These are phyloP conservation scores for Zaprionus tsacasi DNA, from an alignment of 1,140 invertebrate genomes.

Conservation along the genomic window DNA sequence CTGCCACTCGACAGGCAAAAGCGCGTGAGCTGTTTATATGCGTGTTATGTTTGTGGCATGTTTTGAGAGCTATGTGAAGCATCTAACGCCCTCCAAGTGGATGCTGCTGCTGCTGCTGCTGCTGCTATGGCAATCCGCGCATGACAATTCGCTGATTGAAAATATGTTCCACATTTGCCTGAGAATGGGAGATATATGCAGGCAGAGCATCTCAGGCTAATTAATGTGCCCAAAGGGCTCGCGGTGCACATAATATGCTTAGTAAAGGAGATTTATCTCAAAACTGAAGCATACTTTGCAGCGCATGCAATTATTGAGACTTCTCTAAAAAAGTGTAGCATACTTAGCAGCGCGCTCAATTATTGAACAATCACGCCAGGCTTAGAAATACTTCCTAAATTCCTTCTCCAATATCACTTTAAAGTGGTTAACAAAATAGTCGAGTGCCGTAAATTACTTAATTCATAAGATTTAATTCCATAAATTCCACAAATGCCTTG, in stretches of 20 bases:
- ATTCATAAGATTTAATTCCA: slow-evolving; percentile 20
- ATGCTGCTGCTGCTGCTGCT: slow-evolving; percentile 12
- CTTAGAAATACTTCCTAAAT: slow-evolving; percentile 10
- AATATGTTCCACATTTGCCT: slow-evolving; percentile 28
- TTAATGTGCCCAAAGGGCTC: slow-evolving; percentile 18
- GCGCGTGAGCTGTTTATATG: slow-evolving; percentile 45
- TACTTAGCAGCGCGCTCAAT: too few species aligned
- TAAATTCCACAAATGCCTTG: not conserved
- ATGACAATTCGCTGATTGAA: slow-evolving; percentile 57
- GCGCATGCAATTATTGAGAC: not conserved
- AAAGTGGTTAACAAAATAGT: slow-evolving; percentile 1
- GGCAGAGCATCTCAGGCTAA: slow-evolving; percentile 9
- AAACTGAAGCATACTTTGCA: not conserved
- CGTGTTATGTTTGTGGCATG: slow-evolving; percentile 68
- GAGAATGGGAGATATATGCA: not conserved
- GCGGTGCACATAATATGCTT: not conserved
- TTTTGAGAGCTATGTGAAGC: slow-evolving; percentile 61
- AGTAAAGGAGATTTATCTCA: not conserved
- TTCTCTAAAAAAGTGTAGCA: too few species aligned
- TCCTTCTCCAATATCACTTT: slow-evolving; percentile 2
- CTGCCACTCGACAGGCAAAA: slow-evolving; percentile 18
- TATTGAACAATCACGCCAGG: not conserved
- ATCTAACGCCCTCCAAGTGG: slow-evolving; percentile 63
- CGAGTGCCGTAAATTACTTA: slow-evolving; percentile 6
- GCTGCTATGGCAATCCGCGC: slow-evolving; percentile 8